Evolutionary conservation across 2,888 invertebrate species (phyloP), one percentile per base, ranked within the genome.

Genomic region (Panopea generosa): DNA sequence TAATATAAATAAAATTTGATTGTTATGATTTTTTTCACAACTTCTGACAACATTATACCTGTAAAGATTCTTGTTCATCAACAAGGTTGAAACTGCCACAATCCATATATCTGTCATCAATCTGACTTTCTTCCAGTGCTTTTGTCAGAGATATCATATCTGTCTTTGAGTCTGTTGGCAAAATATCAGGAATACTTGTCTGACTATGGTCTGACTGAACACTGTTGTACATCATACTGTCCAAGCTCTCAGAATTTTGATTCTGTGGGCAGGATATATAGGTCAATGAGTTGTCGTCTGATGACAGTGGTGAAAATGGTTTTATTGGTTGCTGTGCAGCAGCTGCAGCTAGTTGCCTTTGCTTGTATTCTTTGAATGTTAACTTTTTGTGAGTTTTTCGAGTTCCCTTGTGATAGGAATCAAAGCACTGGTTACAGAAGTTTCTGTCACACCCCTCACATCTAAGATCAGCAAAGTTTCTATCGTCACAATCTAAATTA

Each of bases 381-480:
- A 78, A 70, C 66, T 82, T 86, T 22, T 71, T 78, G 47, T 85
- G 84, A n/a, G 66, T 72, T 62, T 69, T 81, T 65, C 69, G 85
- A 50, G 55, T 79, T 9, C 57, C 76, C 76, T 81, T 82, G 65
- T 90, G 89, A 53, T 86, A 84, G n/a, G 76, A 77, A 29, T 89
- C 89, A 84, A 87, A 90, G 84, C 93, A 93, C 22, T 86, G 86
- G 76, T 85, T 86, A 80, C 93, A 93, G 65, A 89, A 90, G 56
- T 87, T 88, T 18, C 85, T 67, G 16, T 84, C 77, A 83, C 92
- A 93, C n/a, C 86, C 81, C 50, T 88, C 86, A 82, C 92, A 92
- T 49, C 87, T 83, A 14, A 92, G 69, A 82, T 92, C 93, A 16
- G 91, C 90, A 82, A 87, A 92, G 77, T 92, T 93, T 63, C 83